A percentile compares a stretch with the other conserved stretches of the same genome.
phyloP scores from a whole-genome alignment of 2,888 invertebrate genomes.

The Gerosis bhagava region DNA sequence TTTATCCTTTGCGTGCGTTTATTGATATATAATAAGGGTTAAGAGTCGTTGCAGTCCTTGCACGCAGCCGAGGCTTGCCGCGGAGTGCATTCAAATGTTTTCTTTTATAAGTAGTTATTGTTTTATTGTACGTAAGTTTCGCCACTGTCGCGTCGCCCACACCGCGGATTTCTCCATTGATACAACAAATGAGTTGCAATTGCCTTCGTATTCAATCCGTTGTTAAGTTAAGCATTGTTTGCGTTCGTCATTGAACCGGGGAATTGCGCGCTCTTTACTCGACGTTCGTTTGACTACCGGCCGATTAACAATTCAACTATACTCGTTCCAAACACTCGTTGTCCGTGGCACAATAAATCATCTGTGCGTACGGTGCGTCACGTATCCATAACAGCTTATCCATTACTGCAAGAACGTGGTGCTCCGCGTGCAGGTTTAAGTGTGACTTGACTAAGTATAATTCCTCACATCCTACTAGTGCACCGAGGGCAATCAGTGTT shows the following conservation, averaged over 20 bases:
- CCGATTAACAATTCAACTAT: slow-evolving; percentile 31
- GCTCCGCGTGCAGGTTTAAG: no score
- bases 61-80: slow-evolving; percentile 20
- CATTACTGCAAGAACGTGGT: no score
- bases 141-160: slow-evolving; percentile 59
- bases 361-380: no score
- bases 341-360: no score
- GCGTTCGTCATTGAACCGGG: slow-evolving; percentile 63
- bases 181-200: slow-evolving; percentile 62
- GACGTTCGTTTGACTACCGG: slow-evolving; percentile 46
- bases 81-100: slow-evolving; percentile 53
- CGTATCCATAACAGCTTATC: no score
- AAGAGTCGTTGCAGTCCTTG: no score
- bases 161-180: slow-evolving; percentile 71
- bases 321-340: no score
- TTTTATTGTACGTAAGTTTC: slow-evolving; percentile 57
- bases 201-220: slow-evolving; percentile 52
- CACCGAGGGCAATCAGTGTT: no score
- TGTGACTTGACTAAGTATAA: no score
- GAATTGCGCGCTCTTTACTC: slow-evolving; percentile 51
- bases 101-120: slow-evolving; percentile 47
- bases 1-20: slow-evolving; percentile 4
- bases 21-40: slow-evolving; percentile 23
- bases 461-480: no score
- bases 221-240: slow-evolving; percentile 58